phyloP scores from a whole-genome alignment of 1,140 invertebrate genomes.

The Araneus ventricosus region DNA sequence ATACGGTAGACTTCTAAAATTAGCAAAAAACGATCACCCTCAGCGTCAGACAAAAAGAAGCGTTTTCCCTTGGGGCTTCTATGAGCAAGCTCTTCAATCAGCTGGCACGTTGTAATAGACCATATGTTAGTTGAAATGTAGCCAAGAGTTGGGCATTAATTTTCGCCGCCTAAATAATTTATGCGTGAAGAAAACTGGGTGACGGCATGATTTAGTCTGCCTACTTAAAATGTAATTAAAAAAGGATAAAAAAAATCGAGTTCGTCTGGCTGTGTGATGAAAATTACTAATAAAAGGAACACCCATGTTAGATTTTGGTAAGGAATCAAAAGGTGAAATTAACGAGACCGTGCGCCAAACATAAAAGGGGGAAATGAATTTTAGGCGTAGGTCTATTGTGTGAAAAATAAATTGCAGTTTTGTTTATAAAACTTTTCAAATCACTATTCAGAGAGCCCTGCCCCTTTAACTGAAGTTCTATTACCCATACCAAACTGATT shows the following conservation, averaged over 20 bases:
- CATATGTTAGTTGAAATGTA: constrained; percentile 27
- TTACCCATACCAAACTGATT: neutral
- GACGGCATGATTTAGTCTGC: constrained; percentile 45
- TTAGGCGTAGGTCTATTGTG: constrained; percentile 3
- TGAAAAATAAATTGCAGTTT: neutral
- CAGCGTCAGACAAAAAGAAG: neutral
- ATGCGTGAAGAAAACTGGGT: constrained; percentile 29
- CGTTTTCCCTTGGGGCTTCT: neutral
- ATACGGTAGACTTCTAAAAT: neutral
- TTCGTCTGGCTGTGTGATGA: constrained; percentile 21
- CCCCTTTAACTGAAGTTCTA: neutral
- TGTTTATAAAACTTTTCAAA: neutral
- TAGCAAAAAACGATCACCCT: neutral
- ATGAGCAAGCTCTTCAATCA: neutral
- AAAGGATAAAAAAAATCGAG: constrained; percentile 19
- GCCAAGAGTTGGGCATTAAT: constrained; percentile 30
- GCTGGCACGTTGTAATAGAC: neutral
- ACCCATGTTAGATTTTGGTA: constrained; percentile 10
- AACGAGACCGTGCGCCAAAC: neutral
- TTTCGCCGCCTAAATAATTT: constrained; percentile 47
- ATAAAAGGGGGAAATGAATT: neutral
- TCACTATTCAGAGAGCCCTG: neutral
- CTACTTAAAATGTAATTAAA: constrained; percentile 44
- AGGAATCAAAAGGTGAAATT: constrained; percentile 30
- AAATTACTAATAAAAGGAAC: constrained; percentile 41